Evolutionary conservation across 2,888 invertebrate genomes (phyloP).

Genomic region (Andrena marginata): DNA sequence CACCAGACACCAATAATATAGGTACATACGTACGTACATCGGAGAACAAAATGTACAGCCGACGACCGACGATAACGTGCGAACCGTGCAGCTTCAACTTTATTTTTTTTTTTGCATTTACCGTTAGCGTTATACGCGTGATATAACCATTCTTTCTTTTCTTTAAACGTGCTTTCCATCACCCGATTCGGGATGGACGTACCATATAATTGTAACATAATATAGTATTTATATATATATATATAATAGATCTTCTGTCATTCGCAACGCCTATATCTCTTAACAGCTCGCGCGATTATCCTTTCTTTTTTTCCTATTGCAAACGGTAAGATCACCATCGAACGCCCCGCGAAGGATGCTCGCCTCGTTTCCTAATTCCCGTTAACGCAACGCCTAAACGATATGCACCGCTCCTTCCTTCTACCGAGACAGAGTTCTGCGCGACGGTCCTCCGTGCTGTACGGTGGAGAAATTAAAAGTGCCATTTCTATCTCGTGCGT

Average conservation of each 20-base stretch:
- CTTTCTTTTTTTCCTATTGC: slow-evolving; percentile 36
- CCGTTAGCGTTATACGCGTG: slow-evolving; percentile 61
- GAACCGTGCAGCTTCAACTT: slow-evolving; percentile 64
- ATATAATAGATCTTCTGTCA: slow-evolving; percentile 71
- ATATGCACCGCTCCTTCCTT: slow-evolving; percentile 37
- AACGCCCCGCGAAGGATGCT: slow-evolving; percentile 8
- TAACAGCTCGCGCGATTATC: slow-evolving; percentile 47
- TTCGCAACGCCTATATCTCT: slow-evolving; percentile 57
- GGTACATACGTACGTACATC: slow-evolving; percentile 75
- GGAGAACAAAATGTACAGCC: slow-evolving; percentile 62
- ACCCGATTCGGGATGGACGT: slow-evolving; percentile 59
- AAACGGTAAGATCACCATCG: slow-evolving; percentile 40
- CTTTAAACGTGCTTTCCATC: slow-evolving; percentile 69
- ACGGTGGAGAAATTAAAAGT: slow-evolving; percentile 37
- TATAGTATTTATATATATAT: slow-evolving; percentile 76
- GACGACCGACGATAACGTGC: slow-evolving; percentile 71
- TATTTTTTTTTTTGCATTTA: slow-evolving; percentile 36
- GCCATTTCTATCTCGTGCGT: background rate
- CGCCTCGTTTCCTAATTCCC: background rate
- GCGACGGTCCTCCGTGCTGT: slow-evolving; percentile 28
- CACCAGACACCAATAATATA: slow-evolving; percentile 81
- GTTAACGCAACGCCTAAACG: too few species aligned
- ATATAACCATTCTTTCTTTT: slow-evolving; percentile 46
- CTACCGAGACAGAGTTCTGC: slow-evolving; percentile 44
- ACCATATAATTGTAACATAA: slow-evolving; percentile 75